These are phyloP conservation scores for Papilio aristodemus DNA, from an alignment of 1,140 invertebrate genomes.

Conservation along the genomic window DNA sequence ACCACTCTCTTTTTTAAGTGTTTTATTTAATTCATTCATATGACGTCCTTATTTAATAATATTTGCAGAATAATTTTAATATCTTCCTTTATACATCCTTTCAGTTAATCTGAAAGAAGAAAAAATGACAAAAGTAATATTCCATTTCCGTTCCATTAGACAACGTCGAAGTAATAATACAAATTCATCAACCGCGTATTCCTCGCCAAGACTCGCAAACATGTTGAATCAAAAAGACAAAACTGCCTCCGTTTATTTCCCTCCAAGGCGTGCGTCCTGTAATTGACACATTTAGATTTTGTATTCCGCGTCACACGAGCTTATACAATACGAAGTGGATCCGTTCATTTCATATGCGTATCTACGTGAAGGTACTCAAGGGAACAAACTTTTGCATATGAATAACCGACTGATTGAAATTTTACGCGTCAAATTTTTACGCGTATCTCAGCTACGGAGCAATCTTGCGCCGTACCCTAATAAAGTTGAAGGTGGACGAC, in stretches of 20 bases:
- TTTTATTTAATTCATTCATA: too few relatives aligned
- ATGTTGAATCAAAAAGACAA: constrained; percentile 22
- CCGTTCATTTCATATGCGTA: constrained; percentile 33
- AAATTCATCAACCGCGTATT: constrained; percentile 16
- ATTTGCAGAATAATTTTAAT: too few relatives aligned
- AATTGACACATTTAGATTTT: constrained; percentile 34
- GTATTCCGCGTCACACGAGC: constrained; percentile 4
- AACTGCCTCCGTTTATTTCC: constrained; percentile 12
- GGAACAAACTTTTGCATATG: constrained; percentile 66
- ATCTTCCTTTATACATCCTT: too few relatives aligned
- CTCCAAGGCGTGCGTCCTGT: background rate
- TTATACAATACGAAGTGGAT: constrained; percentile 38
- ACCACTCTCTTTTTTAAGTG: too few relatives aligned
- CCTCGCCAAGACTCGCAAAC: constrained; percentile 3
- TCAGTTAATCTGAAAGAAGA: background rate
- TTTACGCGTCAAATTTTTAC: constrained; percentile 68
- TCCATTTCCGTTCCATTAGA: constrained; percentile 2
- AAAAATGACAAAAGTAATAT: background rate
- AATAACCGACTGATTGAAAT: constrained; percentile 72
- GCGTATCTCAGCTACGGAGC: constrained; percentile 55
- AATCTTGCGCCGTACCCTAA: constrained; percentile 48
- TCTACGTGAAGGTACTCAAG: constrained; percentile 41
- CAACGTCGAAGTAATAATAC: background rate
- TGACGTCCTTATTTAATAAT: too few relatives aligned
- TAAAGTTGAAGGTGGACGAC: constrained; percentile 43